phyloP scores from a whole-genome alignment of 2,888 invertebrate genomes.

The Zygogramma bicolorata region DNA sequence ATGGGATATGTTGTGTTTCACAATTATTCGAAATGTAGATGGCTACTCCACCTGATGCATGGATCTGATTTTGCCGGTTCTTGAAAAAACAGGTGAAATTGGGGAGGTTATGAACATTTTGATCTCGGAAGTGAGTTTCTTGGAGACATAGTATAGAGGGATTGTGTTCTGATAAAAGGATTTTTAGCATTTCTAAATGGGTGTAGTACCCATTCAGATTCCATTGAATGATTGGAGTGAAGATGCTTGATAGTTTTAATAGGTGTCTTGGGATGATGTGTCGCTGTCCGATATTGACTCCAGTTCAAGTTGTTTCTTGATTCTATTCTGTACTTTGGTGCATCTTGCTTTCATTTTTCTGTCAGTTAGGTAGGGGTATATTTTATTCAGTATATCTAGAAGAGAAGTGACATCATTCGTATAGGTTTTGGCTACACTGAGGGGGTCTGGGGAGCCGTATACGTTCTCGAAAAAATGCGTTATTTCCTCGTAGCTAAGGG shows the following conservation, averaged over 20 bases:
- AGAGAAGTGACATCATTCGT: not conserved
- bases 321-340: slow-evolving; percentile 9
- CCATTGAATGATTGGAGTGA: no score
- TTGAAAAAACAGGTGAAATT: slow-evolving; percentile 7
- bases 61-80: not conserved
- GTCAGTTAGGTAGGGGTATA: not conserved
- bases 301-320: not conserved
- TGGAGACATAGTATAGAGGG: no score
- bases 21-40: not conserved
- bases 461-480: not conserved
- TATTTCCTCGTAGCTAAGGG: slow-evolving; percentile 4
- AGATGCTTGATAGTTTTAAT: no score
- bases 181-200: no score
- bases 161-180: no score
- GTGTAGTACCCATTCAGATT: no score
- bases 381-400: not conserved
- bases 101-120: not conserved
- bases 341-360: slow-evolving; percentile 10
- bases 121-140: no score
- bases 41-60: slow-evolving; percentile 14
- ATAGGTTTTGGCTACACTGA: not conserved
- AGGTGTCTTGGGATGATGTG: slow-evolving; percentile 9
- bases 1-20: not conserved
- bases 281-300: slow-evolving; percentile 4
- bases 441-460: not conserved